Percentiles rank a stretch among this genome's conserved stretches.
Evolutionary conservation across 2,797 vertebrate genomes (phyloP).

Genomic region (Steatocranus sp.): DNA sequence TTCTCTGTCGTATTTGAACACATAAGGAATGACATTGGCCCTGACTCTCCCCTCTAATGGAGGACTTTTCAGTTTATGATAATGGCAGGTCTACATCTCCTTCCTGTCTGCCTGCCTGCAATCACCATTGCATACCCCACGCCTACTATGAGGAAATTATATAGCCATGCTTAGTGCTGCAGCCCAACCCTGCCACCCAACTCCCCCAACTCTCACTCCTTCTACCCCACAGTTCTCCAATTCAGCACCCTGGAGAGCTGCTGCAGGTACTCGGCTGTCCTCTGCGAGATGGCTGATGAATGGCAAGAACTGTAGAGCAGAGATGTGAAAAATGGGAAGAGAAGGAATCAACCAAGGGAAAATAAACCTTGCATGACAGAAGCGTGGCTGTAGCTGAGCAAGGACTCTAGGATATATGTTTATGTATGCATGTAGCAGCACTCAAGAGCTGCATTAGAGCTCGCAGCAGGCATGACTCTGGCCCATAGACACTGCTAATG

Average conservation of each 20-base stretch:
- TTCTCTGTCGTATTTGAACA: not conserved
- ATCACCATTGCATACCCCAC: slow-evolving; percentile 49
- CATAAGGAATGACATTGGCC: slow-evolving; percentile 5
- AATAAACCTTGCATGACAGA: slow-evolving; percentile 57
- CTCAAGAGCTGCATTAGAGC: slow-evolving; percentile 41
- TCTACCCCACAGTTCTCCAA: slow-evolving; percentile 52
- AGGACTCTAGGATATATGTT: slow-evolving; percentile 58
- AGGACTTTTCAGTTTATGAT: slow-evolving; percentile 46
- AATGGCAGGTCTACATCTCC: slow-evolving; percentile 22
- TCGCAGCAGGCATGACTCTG: slow-evolving; percentile 49
- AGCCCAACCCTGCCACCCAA: slow-evolving; percentile 11
- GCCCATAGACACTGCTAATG: slow-evolving; percentile 59
- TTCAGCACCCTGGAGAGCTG: slow-evolving; percentile 81
- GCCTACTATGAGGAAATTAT: slow-evolving; percentile 58
- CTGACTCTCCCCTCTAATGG: slow-evolving; percentile 24
- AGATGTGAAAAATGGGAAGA: slow-evolving; percentile 45
- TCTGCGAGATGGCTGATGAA: slow-evolving; percentile 64
- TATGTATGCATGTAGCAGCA: slow-evolving; percentile 59
- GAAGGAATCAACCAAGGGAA: slow-evolving; percentile 9
- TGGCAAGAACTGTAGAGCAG: slow-evolving; percentile 45
- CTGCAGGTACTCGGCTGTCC: slow-evolving; percentile 70
- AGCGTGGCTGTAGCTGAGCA: slow-evolving; percentile 39
- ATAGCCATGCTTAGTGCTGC: slow-evolving; percentile 58
- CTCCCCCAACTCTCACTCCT: slow-evolving; percentile 25
- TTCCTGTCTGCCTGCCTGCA: slow-evolving; percentile 17